Conservation (phyloP, 2,888 invertebrate genomes). For the Antitype chi region DNA sequence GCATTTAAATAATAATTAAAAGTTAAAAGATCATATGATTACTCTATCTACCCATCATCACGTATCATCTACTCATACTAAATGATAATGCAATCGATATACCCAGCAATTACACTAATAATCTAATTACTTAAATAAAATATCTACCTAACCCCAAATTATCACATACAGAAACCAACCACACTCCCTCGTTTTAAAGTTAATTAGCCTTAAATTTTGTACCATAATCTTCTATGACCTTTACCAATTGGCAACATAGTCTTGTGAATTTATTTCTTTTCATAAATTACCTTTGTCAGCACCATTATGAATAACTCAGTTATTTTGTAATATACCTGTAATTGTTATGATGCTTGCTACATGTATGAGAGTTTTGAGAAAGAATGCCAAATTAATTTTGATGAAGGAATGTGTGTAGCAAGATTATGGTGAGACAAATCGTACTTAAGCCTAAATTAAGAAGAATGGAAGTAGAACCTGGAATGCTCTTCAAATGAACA, state of each 20-base stretch:
- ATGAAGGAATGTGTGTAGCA: slow-evolving; percentile 19
- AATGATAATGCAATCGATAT: slow-evolving; percentile 20
- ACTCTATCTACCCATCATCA: background rate
- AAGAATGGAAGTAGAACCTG: background rate
- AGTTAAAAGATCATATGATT: background rate
- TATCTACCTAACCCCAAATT: background rate
- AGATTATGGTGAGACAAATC: slow-evolving; percentile 6
- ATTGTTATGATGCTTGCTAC: slow-evolving; percentile 55
- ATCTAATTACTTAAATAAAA: slow-evolving; percentile 32
- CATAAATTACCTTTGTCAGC: slow-evolving; percentile 57
- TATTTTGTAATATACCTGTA: slow-evolving; percentile 48
- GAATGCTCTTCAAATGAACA: background rate
- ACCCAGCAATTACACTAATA: slow-evolving; percentile 32
- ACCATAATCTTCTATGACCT: slow-evolving; percentile 46
- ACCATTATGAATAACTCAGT: slow-evolving; percentile 56
- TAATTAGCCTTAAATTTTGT: background rate
- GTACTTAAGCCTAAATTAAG: background rate
- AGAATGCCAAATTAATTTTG: slow-evolving; percentile 43
- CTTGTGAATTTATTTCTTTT: slow-evolving; percentile 48
- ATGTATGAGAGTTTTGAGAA: slow-evolving; percentile 34
- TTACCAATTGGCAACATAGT: slow-evolving; percentile 38
- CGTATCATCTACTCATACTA: background rate
- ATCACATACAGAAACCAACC: background rate
- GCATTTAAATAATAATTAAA: background rate
- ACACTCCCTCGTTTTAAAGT: background rate